Base-by-base conservation (phyloP, 2,888 invertebrate genomes). In the Spodoptera littoralis region DNA sequence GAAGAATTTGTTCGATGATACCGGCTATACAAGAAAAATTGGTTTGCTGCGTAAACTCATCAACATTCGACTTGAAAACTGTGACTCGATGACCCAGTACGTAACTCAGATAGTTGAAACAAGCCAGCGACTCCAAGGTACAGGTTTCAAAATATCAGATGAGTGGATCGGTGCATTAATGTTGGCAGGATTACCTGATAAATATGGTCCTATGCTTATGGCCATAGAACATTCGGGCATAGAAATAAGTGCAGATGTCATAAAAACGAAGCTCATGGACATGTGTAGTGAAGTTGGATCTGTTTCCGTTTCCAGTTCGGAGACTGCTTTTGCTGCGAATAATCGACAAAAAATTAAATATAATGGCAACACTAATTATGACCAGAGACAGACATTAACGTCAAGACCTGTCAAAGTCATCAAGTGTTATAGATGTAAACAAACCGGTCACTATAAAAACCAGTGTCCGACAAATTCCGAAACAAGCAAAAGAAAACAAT, bases 341-440 rank as follows among this genome's bases (percentile, higher is more conserved):
- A 27, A 27, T 18, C 18, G 18, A n/a, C n/a, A 18, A 18, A 18
- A 1, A 18, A 18, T 18, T 18, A 18, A 18, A 18, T 18, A 27
- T 4, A 27, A 4, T 27, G 3, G 4, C 27, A 27, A 27, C 27
- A 27, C 27, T 4, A 70, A 66, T 60, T 72, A 60, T 60, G 47
- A 64, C 53, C 27, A 27, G 3, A 27, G 4, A 27, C 27, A 27
- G 27, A 4, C 27, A 27, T 4, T 27, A 27, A 60, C 52, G 36
- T 44, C 56, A 18, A 65, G 76, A 18, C n/a, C 67, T 56, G 71
- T 65, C 73, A 72, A 76, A 65, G 60, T 55, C 11, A 57, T 62
- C 43, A 50, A 24, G 53, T 77, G 74, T 22, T 76, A 76, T 50
- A 65, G 63, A 67, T 78, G 75, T 60, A 80, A 78, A 71, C 72